These are phyloP conservation scores for Hyperoplus lanceolatus DNA, from an alignment of 2,797 vertebrate species.

Conservation along the genomic window DNA sequence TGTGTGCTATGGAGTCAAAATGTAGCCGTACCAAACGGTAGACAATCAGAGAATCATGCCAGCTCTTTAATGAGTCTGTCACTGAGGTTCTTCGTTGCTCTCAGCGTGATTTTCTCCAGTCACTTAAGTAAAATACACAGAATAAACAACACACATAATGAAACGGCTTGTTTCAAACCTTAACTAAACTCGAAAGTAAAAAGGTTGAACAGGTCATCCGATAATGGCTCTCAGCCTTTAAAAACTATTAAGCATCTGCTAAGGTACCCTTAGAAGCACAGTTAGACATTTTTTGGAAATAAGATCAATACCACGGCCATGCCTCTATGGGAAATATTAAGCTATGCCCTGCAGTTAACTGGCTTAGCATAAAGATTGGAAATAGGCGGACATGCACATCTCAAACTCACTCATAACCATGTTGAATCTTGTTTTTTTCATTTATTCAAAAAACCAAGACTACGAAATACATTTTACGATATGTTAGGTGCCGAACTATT, in stretches of 20 bases:
- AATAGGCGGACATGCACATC: neutral
- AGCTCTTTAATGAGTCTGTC: constrained; percentile 55
- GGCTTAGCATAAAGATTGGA: neutral
- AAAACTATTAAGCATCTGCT: neutral
- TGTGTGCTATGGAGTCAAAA: constrained; percentile 73
- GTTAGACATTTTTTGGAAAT: neutral
- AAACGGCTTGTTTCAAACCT: neutral
- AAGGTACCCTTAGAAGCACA: neutral
- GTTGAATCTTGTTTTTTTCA: neutral
- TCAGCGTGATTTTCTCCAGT: constrained; percentile 9
- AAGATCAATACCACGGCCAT: neutral
- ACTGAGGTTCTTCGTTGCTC: constrained; percentile 39
- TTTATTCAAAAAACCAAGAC: neutral
- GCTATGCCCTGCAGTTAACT: neutral
- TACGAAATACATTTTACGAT: neutral
- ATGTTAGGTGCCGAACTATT: neutral
- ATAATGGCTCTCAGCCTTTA: neutral
- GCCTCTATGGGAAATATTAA: neutral
- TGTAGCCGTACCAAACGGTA: constrained; percentile 64
- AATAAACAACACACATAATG: neutral
- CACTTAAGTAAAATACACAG: neutral
- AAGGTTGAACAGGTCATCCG: neutral
- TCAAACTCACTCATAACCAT: neutral
- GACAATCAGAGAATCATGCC: constrained; percentile 61
- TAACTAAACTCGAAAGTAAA: neutral